Base-by-base conservation (phyloP, 2,888 invertebrate genomes). In the Cryptus viduatorius region DNA sequence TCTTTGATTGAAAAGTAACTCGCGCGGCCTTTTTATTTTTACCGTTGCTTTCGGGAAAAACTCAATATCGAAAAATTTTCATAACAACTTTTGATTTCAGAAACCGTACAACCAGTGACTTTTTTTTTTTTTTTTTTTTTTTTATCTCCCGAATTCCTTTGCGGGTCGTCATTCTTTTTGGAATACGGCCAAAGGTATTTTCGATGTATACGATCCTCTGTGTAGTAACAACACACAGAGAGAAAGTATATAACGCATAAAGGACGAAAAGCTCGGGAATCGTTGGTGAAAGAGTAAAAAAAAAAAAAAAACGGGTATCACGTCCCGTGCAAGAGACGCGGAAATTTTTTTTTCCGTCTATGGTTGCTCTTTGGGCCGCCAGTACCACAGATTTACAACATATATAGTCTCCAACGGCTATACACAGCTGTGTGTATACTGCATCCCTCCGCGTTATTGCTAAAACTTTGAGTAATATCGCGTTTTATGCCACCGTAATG, bases 401-500 rank as follows among this genome's bases (percentile, higher is more conserved):
- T n/a, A 4, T 8, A 31, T 24, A 24, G 56, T 24, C 31, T 61
- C 59, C 31, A 29, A 29, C 24, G 1, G 2, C 14, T n/a, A 29
- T 61, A 29, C 24, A 12, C 24, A 12, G 7, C 59, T n/a, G 59
- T 10, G 59, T 61, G n/a, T 59, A 4, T 3, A 10, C 59, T 24
- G 31, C 59, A 14, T 7, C 59, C 12, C 59, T 61, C 59, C 3
- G 7, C 31, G 14, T 61, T 31, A 61, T 31, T 61, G 59, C 59
- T 7, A 14, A 31, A 31, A 61, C 29, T 61, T 31, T 29, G 31
- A 61, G 5, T 29, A 61, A 31, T 31, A 61, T 61, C 59, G 31
- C 29, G 59, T n/a, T 61, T 61, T 29, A 12, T 61, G 59, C 31
- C 29, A 61, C 29, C 59, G 59, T 61, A 61, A 61, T 61, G 29